Percentiles rank a stretch among this genome's conserved stretches.
Evolutionary conservation across 2,888 invertebrate species (phyloP).

Genomic region (Marronus borbonicus): DNA sequence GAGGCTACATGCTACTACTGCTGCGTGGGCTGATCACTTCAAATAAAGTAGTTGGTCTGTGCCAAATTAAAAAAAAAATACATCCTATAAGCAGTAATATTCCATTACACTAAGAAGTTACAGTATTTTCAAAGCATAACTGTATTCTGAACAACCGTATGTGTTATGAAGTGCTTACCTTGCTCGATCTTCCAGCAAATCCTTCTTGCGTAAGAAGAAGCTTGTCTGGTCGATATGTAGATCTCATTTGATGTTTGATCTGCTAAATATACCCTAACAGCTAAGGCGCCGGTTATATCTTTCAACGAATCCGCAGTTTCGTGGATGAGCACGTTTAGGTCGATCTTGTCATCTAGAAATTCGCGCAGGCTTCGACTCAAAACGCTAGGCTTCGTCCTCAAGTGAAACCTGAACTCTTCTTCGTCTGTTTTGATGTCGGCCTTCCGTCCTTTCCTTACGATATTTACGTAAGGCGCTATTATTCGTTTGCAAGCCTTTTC

Average conservation of each 20-base stretch:
- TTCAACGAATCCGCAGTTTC: conserved; percentile 75
- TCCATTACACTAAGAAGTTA: too few relatives aligned
- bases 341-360: conserved; percentile 74
- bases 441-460: conserved; percentile 63
- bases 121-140: too few relatives aligned
- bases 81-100: too few relatives aligned
- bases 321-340: conserved; percentile 73
- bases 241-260: conserved; percentile 73
- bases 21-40: too few relatives aligned
- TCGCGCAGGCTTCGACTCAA: conserved; percentile 65
- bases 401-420: conserved; percentile 55
- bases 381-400: conserved; percentile 63
- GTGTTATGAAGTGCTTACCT: conserved; percentile 63
- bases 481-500: conserved; percentile 74
- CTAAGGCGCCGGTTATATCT: conserved; percentile 67
- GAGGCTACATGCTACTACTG: too few relatives aligned
- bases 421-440: conserved; percentile 49
- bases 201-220: conserved; percentile 72
- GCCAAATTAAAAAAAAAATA: too few relatives aligned
- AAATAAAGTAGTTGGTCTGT: too few relatives aligned
- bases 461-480: conserved; percentile 74
- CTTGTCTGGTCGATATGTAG: conserved; percentile 72
- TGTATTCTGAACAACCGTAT: too few relatives aligned
- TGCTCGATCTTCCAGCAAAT: conserved; percentile 75
- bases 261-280: conserved; percentile 74